Conservation (phyloP, 2,888 invertebrate genomes). For the Diadromus collaris region DNA sequence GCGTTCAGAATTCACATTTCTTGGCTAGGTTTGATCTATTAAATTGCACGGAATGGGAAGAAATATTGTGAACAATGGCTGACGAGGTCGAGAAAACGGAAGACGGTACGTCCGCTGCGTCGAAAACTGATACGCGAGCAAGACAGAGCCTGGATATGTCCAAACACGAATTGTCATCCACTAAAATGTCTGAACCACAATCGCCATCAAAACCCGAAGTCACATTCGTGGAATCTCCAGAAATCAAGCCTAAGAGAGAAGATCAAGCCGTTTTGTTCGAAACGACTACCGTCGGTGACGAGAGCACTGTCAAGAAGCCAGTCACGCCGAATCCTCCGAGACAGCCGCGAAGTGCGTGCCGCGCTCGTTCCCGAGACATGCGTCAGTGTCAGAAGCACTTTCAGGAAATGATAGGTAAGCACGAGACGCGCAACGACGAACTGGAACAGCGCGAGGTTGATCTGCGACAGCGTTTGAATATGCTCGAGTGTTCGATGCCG, state of each 20-base stretch:
- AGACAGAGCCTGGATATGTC: background rate
- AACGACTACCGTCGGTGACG: slow-evolving; percentile 1
- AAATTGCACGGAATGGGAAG: slow-evolving; percentile 12
- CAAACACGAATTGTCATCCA: background rate
- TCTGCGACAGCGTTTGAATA: slow-evolving; percentile 81
- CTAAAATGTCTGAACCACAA: slow-evolving; percentile 4
- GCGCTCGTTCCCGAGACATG: slow-evolving; percentile 36
- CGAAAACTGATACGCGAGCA: background rate
- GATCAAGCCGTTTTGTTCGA: background rate
- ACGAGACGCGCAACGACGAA: slow-evolving; percentile 81
- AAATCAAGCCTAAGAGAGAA: background rate
- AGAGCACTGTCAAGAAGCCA: slow-evolving; percentile 4
- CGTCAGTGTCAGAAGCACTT: slow-evolving; percentile 66
- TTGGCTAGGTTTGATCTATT: background rate
- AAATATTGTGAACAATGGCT: slow-evolving; percentile 33
- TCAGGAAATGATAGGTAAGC: slow-evolving; percentile 80
- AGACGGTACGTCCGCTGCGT: background rate
- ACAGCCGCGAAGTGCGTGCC: slow-evolving; percentile 42
- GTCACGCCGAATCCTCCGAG: background rate
- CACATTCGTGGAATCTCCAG: background rate
- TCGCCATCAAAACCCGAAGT: background rate
- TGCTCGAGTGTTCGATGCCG: slow-evolving; percentile 84
- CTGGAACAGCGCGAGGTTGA: slow-evolving; percentile 82
- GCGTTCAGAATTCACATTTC: slow-evolving; percentile 4
- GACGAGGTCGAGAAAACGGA: slow-evolving; percentile 19